Conservation (phyloP, 2,888 invertebrate genomes). For the Drosophila multiciliata region DNA sequence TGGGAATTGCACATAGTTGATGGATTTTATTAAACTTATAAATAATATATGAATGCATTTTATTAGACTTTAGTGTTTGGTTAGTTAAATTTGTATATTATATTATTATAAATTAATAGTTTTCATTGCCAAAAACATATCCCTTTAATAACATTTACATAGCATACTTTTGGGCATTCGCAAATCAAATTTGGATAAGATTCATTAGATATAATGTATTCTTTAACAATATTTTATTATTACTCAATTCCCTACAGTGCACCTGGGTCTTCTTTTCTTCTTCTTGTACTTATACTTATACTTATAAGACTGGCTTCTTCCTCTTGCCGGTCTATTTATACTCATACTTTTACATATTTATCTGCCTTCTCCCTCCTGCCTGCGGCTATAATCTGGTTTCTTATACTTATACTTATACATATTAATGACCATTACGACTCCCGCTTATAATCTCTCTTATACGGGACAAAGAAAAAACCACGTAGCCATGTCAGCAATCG, state of each 20-base stretch:
- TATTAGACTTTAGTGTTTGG: background rate
- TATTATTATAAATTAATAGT: background rate
- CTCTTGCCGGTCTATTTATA: background rate
- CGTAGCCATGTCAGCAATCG: background rate
- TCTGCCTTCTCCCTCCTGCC: background rate
- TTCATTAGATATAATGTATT: background rate
- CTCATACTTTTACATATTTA: background rate
- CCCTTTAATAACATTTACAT: background rate
- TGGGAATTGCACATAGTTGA: background rate
- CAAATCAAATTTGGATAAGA: background rate
- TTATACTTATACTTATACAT: constrained; percentile 14
- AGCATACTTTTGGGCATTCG: constrained; percentile 6
- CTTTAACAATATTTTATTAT: background rate
- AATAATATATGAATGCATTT: background rate
- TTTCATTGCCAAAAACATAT: background rate
- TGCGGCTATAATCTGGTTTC: background rate
- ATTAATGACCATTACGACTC: background rate
- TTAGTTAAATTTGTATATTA: background rate
- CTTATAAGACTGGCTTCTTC: background rate
- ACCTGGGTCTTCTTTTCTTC: too few species aligned
- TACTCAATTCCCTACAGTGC: too few species aligned
- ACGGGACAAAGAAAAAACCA: background rate
- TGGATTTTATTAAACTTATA: background rate
- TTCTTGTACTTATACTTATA: constrained; percentile 1
- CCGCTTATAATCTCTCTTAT: background rate